A percentile compares a stretch with the other conserved stretches of the same genome.
Conservation (phyloP, 1,140 invertebrate genomes). For the Heliconius hewitsoni region DNA sequence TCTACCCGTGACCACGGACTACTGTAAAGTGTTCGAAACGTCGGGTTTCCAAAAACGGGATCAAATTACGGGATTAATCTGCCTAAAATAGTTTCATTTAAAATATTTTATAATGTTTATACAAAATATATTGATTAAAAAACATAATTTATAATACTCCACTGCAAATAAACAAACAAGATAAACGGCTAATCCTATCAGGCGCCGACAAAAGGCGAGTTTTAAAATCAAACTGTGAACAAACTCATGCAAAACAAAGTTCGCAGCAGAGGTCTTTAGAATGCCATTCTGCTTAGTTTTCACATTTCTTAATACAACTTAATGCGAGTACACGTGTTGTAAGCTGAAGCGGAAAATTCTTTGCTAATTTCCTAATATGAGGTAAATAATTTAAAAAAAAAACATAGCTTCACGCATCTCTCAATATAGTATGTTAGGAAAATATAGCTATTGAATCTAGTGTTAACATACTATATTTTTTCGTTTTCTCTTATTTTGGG, state of each 20-base stretch:
- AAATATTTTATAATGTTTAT: no score
- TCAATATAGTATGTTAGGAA: no score
- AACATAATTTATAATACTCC: slow-evolving; percentile 16
- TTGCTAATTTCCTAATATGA: not conserved
- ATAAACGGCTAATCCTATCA: slow-evolving; percentile 63
- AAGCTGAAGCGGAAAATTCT: slow-evolving; percentile 38
- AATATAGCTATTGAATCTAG: no score
- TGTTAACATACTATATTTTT: no score
- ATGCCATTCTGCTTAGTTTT: slow-evolving; percentile 77
- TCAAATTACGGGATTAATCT: no score
- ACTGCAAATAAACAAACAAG: slow-evolving; percentile 31
- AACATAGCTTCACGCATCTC: no score
- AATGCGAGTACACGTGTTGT: slow-evolving; percentile 49
- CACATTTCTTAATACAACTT: slow-evolving; percentile 79
- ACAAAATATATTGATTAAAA: not conserved
- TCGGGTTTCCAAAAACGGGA: no score
- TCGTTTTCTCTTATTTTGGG: no score
- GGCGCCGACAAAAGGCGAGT: slow-evolving; percentile 50
- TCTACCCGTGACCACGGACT: no score
- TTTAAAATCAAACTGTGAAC: slow-evolving; percentile 67
- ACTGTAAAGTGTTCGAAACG: no score
- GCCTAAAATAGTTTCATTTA: no score
- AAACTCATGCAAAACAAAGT: slow-evolving; percentile 77
- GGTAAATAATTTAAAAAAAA: no score
- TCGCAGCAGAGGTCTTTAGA: slow-evolving; percentile 72